Percentiles rank a stretch among this genome's conserved stretches.
These are phyloP conservation scores for Cephus pulcher DNA, from an alignment of 2,888 invertebrate genomes.

Conservation along the genomic window DNA sequence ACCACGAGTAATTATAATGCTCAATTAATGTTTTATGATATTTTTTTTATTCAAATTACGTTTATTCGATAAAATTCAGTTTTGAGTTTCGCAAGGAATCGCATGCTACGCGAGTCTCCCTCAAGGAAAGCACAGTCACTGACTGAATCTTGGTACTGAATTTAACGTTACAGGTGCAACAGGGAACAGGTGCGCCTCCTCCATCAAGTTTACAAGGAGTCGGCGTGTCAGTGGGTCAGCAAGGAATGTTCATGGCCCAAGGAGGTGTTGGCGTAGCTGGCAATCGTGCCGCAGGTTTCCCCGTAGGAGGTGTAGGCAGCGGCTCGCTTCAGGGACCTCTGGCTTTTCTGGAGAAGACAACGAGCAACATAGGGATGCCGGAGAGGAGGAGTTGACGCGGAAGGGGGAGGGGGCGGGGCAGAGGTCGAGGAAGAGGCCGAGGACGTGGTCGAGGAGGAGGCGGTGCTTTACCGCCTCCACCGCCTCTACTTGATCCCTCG, in stretches of 20 bases:
- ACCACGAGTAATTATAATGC: background rate
- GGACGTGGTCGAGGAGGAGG: constrained; percentile 81
- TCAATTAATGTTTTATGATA: background rate
- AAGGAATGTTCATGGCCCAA: constrained; percentile 61
- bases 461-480: constrained; percentile 52
- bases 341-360: constrained; percentile 89
- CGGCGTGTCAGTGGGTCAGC: constrained; percentile 54
- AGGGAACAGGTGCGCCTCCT: constrained; percentile 51
- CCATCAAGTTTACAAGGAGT: constrained; percentile 57
- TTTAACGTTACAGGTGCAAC: constrained; percentile 57
- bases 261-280: constrained; percentile 43
- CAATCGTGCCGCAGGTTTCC: constrained; percentile 79
- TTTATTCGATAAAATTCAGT: too few species aligned
- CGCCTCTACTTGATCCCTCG: constrained; percentile 60
- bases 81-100: too few species aligned
- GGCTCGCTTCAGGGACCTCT: constrained; percentile 83
- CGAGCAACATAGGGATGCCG: constrained; percentile 90
- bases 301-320: constrained; percentile 66
- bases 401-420: constrained; percentile 84
- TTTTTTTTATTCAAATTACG: too few species aligned
- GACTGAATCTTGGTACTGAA: constrained; percentile 25
- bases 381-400: constrained; percentile 89
- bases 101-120: background rate
- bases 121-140: background rate
- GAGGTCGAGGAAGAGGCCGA: constrained; percentile 81